Evolutionary conservation across 2,113 vertebrate genomes (phyloP), one percentile per base, ranked within the genome.

Genomic region (Microtus montanus): DNA sequence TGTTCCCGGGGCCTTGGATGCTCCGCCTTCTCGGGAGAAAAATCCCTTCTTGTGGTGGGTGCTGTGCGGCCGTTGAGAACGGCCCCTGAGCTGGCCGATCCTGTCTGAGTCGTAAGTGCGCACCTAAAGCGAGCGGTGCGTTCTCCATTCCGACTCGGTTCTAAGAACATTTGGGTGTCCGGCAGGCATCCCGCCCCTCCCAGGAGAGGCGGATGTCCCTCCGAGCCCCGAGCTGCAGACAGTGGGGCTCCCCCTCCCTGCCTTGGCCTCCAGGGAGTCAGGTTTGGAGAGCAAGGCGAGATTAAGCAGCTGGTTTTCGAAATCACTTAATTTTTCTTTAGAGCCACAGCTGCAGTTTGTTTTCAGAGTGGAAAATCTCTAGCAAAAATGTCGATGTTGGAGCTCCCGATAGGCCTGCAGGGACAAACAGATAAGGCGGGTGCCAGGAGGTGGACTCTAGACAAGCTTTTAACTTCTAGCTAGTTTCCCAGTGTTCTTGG

Each of bases 351-450:
- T 47, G 49, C 22, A 73, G 30, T 80, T 93, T 88, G 12, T 87
- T 86, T 94, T 86, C 88, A 49, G 41, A 91, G 64, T 89, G 88
- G 95, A 71, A 94, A 95, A 94, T 88, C 73, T 96, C 96, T 95
- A 87, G 71, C 90, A 80, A 92, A 92, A 95, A 66, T 47, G 44
- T 44, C 41, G 66, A 70, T 89, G 35, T 52, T 79, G 52, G 89
- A 58, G 47, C 26, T 75, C 15, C 35, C 0, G 71, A 41, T 79
- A 85, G 92, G 87, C 14, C 7, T 47, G 33, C 47, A n/a, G 93
- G 47, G 47, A 74, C 49, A 13, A 11, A 30, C 30, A 88, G 95
- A 78, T 91, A 93, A 77, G n/a, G 87, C 28, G 38, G 41, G 52
- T 0, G 0, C 70, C 47, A 22, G 63, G 58, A 89, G 82, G 33